These are phyloP conservation scores for Aspidiotus rigidus DNA, from an alignment of 2,888 invertebrate species.

Conservation along the genomic window DNA sequence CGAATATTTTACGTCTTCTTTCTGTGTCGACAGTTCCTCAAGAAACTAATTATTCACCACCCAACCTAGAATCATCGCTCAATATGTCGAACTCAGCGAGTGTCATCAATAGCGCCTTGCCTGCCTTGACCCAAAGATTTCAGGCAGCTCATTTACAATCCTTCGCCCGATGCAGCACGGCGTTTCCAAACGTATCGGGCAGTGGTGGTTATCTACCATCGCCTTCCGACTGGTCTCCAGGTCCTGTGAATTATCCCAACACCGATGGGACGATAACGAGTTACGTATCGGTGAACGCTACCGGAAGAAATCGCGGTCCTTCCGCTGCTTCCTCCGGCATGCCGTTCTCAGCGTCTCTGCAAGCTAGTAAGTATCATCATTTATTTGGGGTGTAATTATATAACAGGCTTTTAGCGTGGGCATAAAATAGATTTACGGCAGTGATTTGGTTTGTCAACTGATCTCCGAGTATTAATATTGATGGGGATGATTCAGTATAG, in stretches of 20 bases:
- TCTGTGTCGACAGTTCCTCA: slow-evolving; percentile 25
- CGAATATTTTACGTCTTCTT: neutral
- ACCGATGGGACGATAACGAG: slow-evolving; percentile 31
- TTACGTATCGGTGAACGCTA: slow-evolving; percentile 21
- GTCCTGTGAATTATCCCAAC: slow-evolving; percentile 31
- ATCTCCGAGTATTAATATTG: no score
- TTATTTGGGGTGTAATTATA: no score
- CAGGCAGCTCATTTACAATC: slow-evolving; percentile 24
- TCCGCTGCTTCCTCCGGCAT: no score
- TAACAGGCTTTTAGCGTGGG: no score
- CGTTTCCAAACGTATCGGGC: slow-evolving; percentile 26
- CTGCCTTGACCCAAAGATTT: slow-evolving; percentile 36
- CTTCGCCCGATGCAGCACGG: slow-evolving; percentile 30
- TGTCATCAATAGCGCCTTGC: slow-evolving; percentile 29
- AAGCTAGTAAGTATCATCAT: no score
- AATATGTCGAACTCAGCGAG: slow-evolving; percentile 14
- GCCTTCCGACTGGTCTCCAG: slow-evolving; percentile 21
- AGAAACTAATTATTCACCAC: slow-evolving; percentile 29
- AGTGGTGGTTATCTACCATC: slow-evolving; percentile 34
- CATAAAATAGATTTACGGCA: no score
- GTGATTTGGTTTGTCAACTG: no score
- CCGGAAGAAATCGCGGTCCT: no score
- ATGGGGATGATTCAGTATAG: no score
- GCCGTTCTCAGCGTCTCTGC: no score
- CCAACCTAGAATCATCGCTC: neutral